Evolutionary conservation across 2,888 invertebrate genomes (phyloP), one percentile per base, ranked within the genome.

Genomic region (Campoplex capitator): DNA sequence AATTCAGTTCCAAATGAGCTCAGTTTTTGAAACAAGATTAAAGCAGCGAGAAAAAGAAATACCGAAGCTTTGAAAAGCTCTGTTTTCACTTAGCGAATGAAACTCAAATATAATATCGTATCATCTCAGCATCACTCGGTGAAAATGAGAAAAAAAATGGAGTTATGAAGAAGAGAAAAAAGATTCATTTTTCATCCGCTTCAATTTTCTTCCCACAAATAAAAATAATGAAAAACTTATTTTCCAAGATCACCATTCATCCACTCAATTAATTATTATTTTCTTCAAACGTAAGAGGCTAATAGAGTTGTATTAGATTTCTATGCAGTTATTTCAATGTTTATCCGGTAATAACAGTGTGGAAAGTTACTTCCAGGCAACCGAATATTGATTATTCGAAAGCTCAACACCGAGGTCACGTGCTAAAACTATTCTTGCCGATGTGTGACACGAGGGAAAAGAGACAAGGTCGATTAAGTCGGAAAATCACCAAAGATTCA

Each of bases 401-500:
- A 83, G 45, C 48, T 71, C 45, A n/a, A n/a, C 23, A 45, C n/a
- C 58, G n/a, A 58, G 65, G 76, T 51, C 67, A 54, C 23, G n/a
- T 23, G 67, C 28, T 51, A 28, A 78, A 54, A 68, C 18, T 65
- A 65, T 32, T 48, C 23, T 51, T 35, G 48, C 11, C 51, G 16
- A 56, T 56, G 16, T 23, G 35, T n/a, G 42, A 68, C 54, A 23
- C 18, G 18, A 35, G 67, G 3, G 35, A 65, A 75, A 28, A 45
- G 18, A 23, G 67, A 54, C 82, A 62, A 86, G 83, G 86, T 54
- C 75, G 35, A 48, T 67, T 67, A 9, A 38, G 32, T 81, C 56
- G 79, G 83, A 76, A 80, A 83, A 86, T 79, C 83, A 77, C 67
- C 56, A 58, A 18, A 83, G 79, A 86, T 83, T 80, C 54, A 67